Evolutionary conservation across 2,888 invertebrate species (phyloP).

Genomic region (Tetanocera ferruginea): DNA sequence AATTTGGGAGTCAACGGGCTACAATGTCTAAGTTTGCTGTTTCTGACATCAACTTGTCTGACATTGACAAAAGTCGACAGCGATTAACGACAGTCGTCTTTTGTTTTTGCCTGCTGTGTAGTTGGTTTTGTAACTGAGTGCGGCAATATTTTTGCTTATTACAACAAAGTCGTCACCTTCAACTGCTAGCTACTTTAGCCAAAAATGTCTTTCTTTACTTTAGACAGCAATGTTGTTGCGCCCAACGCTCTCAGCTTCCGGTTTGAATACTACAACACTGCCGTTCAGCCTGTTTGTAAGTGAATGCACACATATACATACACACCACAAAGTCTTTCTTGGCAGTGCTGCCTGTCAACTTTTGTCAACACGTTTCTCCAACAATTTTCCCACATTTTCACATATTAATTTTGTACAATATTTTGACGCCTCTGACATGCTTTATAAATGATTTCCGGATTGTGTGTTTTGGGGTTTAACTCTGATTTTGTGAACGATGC

Average conservation of each 20-base stretch:
- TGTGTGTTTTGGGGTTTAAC: not conserved
- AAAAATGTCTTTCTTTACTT: not conserved
- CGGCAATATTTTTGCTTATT: no score
- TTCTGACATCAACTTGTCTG: slow-evolving; percentile 5
- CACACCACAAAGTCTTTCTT: not conserved
- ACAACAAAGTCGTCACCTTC: not conserved
- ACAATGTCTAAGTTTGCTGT: not conserved
- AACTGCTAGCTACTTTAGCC: not conserved
- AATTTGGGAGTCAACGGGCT: not conserved
- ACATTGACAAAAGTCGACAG: slow-evolving; percentile 33
- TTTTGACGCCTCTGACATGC: slow-evolving; percentile 28
- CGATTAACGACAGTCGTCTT: slow-evolving; percentile 30
- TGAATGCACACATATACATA: no score
- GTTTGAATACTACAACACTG: not conserved
- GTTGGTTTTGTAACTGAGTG: no score
- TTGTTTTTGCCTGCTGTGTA: not conserved
- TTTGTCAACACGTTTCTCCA: slow-evolving; percentile 22
- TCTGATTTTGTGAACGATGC: not conserved
- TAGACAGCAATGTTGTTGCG: not conserved
- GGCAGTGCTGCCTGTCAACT: slow-evolving; percentile 11
- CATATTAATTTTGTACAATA: slow-evolving; percentile 29
- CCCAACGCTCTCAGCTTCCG: not conserved
- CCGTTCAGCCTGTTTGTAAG: not conserved
- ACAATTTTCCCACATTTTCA: not conserved
- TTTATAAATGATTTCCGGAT: slow-evolving; percentile 34